Percentiles rank a stretch among this genome's conserved stretches.
Evolutionary conservation across 23 tunicate species (phyloP).

Genomic region (Phallusia fumigata): DNA sequence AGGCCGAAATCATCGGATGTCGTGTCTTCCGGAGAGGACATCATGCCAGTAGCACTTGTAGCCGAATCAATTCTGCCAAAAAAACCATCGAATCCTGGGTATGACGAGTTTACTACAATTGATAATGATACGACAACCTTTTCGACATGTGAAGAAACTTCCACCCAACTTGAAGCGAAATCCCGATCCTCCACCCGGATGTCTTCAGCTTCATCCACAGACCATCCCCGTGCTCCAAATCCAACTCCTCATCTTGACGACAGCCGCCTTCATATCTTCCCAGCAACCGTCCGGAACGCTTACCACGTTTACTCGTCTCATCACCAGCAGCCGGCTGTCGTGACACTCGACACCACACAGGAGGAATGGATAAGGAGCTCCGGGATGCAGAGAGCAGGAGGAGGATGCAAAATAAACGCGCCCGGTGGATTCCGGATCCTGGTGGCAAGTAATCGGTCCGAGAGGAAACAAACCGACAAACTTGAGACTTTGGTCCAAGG

Average conservation of each 20-base stretch:
- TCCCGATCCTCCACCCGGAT: background rate
- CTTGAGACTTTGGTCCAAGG: constrained; percentile 20
- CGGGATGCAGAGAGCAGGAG: background rate
- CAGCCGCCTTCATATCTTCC: constrained; percentile 53
- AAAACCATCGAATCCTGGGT: background rate
- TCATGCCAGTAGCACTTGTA: background rate
- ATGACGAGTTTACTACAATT: background rate
- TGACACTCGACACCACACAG: constrained; percentile 32
- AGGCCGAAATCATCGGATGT: constrained; percentile 25
- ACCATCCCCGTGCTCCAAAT: constrained; percentile 45
- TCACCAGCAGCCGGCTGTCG: constrained; percentile 44
- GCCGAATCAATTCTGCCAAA: background rate
- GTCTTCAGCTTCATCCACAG: constrained; percentile 10
- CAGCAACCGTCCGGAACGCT: constrained; percentile 36
- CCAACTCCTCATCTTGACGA: constrained; percentile 53
- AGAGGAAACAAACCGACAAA: constrained; percentile 1
- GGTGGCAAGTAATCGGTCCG: background rate
- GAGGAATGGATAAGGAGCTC: background rate
- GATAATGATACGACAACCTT: too few relatives aligned
- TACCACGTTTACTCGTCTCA: constrained; percentile 50
- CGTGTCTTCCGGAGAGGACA: background rate
- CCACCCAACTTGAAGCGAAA: background rate
- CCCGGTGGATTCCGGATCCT: background rate
- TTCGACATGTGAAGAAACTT: background rate
- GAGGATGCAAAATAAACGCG: background rate